Evolutionary conservation across 35 echinoderm and acorn worm species (phyloP), one percentile per base, ranked within the genome.

Genomic region (Patiria miniata): DNA sequence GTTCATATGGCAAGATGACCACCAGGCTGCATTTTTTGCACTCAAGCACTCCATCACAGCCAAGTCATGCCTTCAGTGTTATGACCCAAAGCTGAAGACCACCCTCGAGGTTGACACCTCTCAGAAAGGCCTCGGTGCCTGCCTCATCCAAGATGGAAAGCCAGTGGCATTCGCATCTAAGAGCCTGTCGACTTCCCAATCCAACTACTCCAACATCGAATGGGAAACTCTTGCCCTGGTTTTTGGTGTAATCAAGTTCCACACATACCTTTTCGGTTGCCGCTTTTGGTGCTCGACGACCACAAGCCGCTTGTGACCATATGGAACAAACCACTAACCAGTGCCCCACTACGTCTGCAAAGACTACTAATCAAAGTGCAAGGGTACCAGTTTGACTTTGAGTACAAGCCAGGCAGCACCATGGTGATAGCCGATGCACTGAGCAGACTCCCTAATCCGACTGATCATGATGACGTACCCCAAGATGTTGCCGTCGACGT

Each of bases 291-390:
- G 3, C 4, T 89, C 26, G n/a, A 40, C 12, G 92, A 94, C 39
- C 92, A 94, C 54, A 94, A 94, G 51, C 87, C 88, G 26, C 44
- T 94, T 0, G 87, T 86, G 33, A 61, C 60, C 18, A 94, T 94
- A 22, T 40, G 56, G 12, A 79, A n/a, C 15, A 91, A 94, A 51
- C 52, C 81, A 21, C 54, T 94, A 23, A 36, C 18, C 5, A 51
- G 78, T 44, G 82, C 88, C 19, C 82, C 92, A 52, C 61, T 80
- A n/a, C 50, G 92, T 32, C 32, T 90, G 19, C 79, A 90, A 23
- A 16, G 87, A 18, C 77, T 94, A 54, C 77, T 94, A 15, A 34
- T 93, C 68, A 79, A 85, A 7, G 39, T 93, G 44, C 86, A 93
- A 52, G 61, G 68, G 9, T 93, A 93, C 56, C 68, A 83, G 18